Evolutionary conservation across 2,888 invertebrate species (phyloP).

Genomic region (Portevinia maculata): DNA sequence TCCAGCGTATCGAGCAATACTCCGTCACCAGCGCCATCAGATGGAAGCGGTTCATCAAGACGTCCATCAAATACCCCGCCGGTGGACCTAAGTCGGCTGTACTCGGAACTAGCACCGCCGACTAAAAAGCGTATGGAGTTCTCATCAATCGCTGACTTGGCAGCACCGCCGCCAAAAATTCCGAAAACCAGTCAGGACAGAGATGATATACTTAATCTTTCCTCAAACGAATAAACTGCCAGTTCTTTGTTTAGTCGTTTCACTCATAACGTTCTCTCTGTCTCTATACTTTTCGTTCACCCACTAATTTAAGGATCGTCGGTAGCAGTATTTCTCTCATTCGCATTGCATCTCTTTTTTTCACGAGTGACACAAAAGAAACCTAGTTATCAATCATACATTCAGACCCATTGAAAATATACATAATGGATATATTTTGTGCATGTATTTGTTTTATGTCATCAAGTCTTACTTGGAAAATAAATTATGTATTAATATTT

Average conservation of each 20-base stretch:
- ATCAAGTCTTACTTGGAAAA: constrained; percentile 60
- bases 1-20: constrained; percentile 82
- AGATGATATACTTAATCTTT: constrained; percentile 81
- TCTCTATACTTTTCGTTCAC: constrained; percentile 8
- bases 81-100: constrained; percentile 81
- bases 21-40: constrained; percentile 80
- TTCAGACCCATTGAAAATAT: constrained; percentile 39
- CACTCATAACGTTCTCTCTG: neutral
- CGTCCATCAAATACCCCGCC: constrained; percentile 80
- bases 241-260: constrained; percentile 2
- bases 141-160: constrained; percentile 82
- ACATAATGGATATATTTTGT: constrained; percentile 57
- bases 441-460: constrained; percentile 56
- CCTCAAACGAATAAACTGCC: constrained; percentile 79
- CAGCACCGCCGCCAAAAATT: constrained; percentile 85
- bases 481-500: constrained; percentile 73
- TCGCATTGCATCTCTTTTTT: constrained; percentile 37
- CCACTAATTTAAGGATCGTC: constrained; percentile 39
- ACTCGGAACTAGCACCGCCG: constrained; percentile 80
- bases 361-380: constrained; percentile 2
- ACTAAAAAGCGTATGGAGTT: constrained; percentile 83
- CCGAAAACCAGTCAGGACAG: constrained; percentile 84
- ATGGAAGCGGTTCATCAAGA: constrained; percentile 80
- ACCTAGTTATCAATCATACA: constrained; percentile 33
- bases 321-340: constrained; percentile 57